Evolutionary conservation across 1,140 invertebrate genomes (phyloP).

Genomic region (Zaprionus africanus): DNA sequence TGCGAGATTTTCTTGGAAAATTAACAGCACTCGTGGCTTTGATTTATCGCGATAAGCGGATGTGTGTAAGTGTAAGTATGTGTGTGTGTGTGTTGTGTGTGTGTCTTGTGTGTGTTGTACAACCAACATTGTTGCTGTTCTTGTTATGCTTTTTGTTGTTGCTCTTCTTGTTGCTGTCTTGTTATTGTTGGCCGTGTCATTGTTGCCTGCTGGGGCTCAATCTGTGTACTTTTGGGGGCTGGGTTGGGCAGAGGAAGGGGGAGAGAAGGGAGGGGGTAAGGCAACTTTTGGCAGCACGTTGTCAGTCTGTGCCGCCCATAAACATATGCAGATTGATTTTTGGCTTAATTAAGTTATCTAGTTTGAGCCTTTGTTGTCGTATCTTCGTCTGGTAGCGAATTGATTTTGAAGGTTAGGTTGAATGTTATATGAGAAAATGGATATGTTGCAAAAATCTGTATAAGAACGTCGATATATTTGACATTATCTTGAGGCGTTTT

Average conservation of each 20-base stretch:
- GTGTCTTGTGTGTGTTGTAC: slow-evolving; percentile 8
- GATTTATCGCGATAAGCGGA: slow-evolving; percentile 79
- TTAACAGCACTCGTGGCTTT: slow-evolving; percentile 81
- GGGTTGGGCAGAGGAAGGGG: slow-evolving; percentile 21
- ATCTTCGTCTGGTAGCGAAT: slow-evolving; percentile 46
- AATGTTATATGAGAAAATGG: neutral
- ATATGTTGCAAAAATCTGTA: neutral
- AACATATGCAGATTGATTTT: slow-evolving; percentile 77
- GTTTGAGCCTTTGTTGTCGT: slow-evolving; percentile 47
- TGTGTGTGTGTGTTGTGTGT: slow-evolving; percentile 20
- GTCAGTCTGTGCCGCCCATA: slow-evolving; percentile 30
- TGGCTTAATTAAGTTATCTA: slow-evolving; percentile 71
- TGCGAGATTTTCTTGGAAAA: slow-evolving; percentile 73
- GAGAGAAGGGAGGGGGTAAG: slow-evolving; percentile 5
- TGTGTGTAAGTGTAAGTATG: slow-evolving; percentile 49
- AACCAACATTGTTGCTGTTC: slow-evolving; percentile 24
- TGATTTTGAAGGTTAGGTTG: slow-evolving; percentile 54
- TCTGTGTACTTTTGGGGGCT: slow-evolving; percentile 14
- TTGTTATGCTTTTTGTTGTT: slow-evolving; percentile 34
- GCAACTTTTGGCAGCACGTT: slow-evolving; percentile 36
- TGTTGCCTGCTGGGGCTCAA: neutral
- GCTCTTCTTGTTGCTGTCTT: slow-evolving; percentile 20
- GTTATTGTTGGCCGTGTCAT: slow-evolving; percentile 23
- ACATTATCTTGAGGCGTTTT: neutral
- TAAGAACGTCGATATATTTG: neutral